phyloP scores from a whole-genome alignment of 2,888 invertebrate species.

The Sinotaia quadrata region DNA sequence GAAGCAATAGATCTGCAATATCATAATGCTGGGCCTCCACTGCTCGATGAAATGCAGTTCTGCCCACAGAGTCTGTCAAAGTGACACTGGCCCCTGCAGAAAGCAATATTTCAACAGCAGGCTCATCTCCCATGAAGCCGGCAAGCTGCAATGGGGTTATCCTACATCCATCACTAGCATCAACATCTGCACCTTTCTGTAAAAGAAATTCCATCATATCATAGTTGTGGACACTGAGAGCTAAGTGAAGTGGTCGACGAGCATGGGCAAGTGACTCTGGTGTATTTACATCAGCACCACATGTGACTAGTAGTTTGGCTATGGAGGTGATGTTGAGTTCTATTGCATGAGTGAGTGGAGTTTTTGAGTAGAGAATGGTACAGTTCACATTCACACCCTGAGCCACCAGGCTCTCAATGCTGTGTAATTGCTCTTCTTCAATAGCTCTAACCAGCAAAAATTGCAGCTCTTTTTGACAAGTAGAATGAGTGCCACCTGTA shows the following conservation, averaged over 20 bases:
- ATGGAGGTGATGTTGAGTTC: neutral
- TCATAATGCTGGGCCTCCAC: conserved; percentile 5
- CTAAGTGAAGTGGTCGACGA: neutral
- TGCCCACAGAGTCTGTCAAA: neutral
- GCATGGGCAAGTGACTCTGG: conserved; percentile 1
- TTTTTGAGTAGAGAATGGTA: conserved; percentile 6
- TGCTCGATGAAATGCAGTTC: conserved; percentile 4
- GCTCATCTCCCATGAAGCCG: neutral
- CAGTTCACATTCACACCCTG: neutral
- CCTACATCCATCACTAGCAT: conserved; percentile 3
- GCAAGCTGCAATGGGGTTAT: neutral
- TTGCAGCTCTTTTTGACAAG: conserved; percentile 6
- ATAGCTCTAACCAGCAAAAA: conserved; percentile 7
- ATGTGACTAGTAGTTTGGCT: neutral
- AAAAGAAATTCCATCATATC: neutral
- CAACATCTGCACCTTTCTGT: conserved; percentile 3
- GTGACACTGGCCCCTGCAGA: neutral
- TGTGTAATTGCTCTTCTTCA: neutral
- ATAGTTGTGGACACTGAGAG: neutral
- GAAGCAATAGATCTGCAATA: neutral
- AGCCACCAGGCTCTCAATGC: neutral
- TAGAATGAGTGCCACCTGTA: neutral
- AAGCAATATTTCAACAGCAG: neutral
- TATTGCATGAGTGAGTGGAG: conserved; percentile 7
- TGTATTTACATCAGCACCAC: neutral